These are phyloP conservation scores for Clinocottus analis DNA, from an alignment of 2,113 vertebrate genomes.

Conservation along the genomic window DNA sequence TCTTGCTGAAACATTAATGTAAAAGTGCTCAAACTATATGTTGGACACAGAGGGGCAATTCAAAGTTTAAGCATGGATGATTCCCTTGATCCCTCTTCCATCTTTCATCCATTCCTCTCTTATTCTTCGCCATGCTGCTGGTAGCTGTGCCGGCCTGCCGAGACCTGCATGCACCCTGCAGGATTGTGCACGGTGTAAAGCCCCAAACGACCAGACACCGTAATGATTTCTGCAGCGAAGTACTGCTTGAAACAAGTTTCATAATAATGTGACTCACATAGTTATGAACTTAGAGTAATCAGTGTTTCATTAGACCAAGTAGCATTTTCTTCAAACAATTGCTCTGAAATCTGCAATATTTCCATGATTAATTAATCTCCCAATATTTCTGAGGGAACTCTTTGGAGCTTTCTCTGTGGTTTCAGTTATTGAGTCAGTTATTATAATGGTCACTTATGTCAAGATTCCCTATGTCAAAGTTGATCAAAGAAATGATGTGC, in stretches of 20 bases:
- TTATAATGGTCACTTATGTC: no score
- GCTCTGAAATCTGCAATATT: no score
- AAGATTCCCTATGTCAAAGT: no score
- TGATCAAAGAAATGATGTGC: background rate
- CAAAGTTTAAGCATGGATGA: slow-evolving; percentile 11
- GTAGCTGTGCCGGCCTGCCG: background rate
- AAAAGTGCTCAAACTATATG: slow-evolving; percentile 18
- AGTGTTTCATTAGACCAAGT: background rate
- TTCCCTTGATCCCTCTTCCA: slow-evolving; percentile 5
- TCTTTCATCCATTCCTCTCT: background rate
- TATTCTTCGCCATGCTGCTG: background rate
- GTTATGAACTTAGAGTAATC: background rate
- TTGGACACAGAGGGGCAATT: slow-evolving; percentile 2
- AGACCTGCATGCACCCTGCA: background rate
- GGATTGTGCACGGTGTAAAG: background rate
- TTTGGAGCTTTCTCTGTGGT: no score
- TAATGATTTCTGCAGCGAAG: background rate
- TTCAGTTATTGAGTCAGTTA: no score
- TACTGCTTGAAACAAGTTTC: background rate
- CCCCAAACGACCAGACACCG: background rate
- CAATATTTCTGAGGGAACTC: background rate
- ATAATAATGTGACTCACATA: background rate
- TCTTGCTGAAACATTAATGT: slow-evolving; percentile 4
- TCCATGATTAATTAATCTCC: background rate
- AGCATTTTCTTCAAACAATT: background rate